Evolutionary conservation across 2,888 invertebrate genomes (phyloP).

Genomic region (Lasioglossum lativentre): DNA sequence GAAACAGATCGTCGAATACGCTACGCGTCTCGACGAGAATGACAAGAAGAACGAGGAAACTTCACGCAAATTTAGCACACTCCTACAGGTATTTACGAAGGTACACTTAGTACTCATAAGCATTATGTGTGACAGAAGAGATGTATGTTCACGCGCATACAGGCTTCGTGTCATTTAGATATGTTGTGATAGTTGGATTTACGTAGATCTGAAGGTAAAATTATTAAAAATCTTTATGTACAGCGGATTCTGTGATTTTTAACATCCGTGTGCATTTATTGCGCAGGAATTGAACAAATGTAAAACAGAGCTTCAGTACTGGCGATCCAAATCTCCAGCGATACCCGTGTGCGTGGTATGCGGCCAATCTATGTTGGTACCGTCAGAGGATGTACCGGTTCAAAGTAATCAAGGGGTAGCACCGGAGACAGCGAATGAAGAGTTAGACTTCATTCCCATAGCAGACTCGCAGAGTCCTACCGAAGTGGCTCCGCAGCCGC

Average conservation of each 20-base stretch:
- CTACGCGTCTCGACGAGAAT: conserved; percentile 94
- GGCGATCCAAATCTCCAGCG: conserved; percentile 95
- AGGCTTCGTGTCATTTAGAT: neutral
- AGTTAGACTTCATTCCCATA: conserved; percentile 84
- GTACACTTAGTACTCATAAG: conserved; percentile 71
- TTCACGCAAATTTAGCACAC: conserved; percentile 94
- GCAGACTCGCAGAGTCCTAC: conserved; percentile 81
- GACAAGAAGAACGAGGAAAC: conserved; percentile 96
- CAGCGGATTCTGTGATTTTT: neutral
- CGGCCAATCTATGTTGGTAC: conserved; percentile 87
- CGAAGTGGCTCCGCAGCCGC: conserved; percentile 70
- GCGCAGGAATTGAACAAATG: conserved; percentile 94
- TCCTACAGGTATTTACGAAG: conserved; percentile 89
- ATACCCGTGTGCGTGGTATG: conserved; percentile 91
- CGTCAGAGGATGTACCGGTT: conserved; percentile 87
- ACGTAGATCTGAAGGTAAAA: conserved; percentile 20
- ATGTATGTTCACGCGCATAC: neutral
- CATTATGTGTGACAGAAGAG: conserved; percentile 17
- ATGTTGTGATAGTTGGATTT: neutral
- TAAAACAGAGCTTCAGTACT: conserved; percentile 95
- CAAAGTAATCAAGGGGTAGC: conserved; percentile 87
- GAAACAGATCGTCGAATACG: conserved; percentile 93
- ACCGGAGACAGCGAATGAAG: conserved; percentile 85
- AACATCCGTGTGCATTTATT: conserved; percentile 32
- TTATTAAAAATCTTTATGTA: neutral